Base-by-base conservation (phyloP, 2,797 vertebrate genomes). In the Ceyx erithaca region DNA sequence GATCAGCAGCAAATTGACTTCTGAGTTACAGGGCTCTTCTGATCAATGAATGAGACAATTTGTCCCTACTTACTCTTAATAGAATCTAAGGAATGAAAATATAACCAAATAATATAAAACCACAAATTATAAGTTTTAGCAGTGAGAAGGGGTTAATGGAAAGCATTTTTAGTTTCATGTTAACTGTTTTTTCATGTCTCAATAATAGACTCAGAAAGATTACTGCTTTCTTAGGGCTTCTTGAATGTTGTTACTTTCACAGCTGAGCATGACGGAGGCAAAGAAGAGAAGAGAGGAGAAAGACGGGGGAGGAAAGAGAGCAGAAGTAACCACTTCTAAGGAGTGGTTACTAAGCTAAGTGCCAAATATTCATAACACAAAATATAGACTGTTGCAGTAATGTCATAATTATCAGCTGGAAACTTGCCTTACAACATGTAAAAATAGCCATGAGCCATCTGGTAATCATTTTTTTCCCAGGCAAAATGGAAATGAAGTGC, bases 361-460 rank as follows among this genome's bases (percentile, higher is more conserved):
- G 87, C 72, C 95, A 96, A 97, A 94, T 92, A 94, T 92, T 95
- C 85, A 80, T 92, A 93, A 95, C 92, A 91, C 87, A 94, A 93
- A 96, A 93, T 87, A 95, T 80, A 88, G 93, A 86, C 85, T 95
- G 78, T 95, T 97, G 62, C 67, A 95, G 69, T 95, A 97, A 97
- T 96, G 96, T 96, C 95, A 96, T 96, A 97, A 97, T 97, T 97
- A 96, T 97, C 95, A 97, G 72, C 84, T 97, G 97, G 92, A 97
- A 96, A 95, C 87, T 87, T 93, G 94, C 96, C 97, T 96, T 92
- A 94, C 75, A 87, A 95, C 84, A 86, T 90, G 81, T 92, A 97
- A 97, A 98, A 98, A 97, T 97, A 97, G 87, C 93, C 93, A 87
- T 63, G 67, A 93, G 84, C 97, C 96, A 97, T 97, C 96, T 97